Evolutionary conservation across 1,140 invertebrate genomes (phyloP).

Genomic region (Lutraria rhynchaena): DNA sequence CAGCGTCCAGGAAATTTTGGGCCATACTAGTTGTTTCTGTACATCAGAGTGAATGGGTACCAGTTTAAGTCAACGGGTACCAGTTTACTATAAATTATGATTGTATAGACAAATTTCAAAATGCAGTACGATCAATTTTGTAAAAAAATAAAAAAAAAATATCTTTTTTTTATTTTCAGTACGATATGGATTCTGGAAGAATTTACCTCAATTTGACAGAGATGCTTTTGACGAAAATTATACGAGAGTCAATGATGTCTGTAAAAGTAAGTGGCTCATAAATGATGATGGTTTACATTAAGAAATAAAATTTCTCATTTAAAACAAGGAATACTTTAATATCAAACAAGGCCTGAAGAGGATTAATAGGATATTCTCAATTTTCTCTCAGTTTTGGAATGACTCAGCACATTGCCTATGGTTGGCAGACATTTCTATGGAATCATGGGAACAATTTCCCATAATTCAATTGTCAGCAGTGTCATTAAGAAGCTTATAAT

Average conservation of each 20-base stretch:
- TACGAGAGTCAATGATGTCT: constrained; percentile 61
- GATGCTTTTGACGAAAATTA: constrained; percentile 59
- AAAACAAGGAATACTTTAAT: too few relatives aligned
- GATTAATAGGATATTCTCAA: too few relatives aligned
- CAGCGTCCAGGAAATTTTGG: too few relatives aligned
- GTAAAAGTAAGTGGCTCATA: constrained; percentile 60
- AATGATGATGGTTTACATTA: too few relatives aligned
- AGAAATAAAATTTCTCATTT: too few relatives aligned
- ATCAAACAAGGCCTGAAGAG: too few relatives aligned
- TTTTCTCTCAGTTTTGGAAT: background rate
- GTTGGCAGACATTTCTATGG: constrained; percentile 17
- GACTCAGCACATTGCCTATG: constrained; percentile 28
- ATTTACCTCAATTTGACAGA: constrained; percentile 49
- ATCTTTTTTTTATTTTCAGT: constrained; percentile 60
- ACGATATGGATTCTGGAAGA: constrained; percentile 64
- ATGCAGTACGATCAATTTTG: too few relatives aligned
- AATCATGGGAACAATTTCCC: constrained; percentile 42
- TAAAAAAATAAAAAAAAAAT: background rate
- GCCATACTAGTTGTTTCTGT: too few relatives aligned
- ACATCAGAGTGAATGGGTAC: too few relatives aligned
- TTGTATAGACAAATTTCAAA: too few relatives aligned
- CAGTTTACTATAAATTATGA: too few relatives aligned
- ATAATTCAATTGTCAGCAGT: constrained; percentile 46
- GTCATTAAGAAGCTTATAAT: constrained; percentile 42
- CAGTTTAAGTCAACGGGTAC: too few relatives aligned